Conservation (phyloP, 2,797 vertebrate genomes). For the Arrhamphus sclerolepis region DNA sequence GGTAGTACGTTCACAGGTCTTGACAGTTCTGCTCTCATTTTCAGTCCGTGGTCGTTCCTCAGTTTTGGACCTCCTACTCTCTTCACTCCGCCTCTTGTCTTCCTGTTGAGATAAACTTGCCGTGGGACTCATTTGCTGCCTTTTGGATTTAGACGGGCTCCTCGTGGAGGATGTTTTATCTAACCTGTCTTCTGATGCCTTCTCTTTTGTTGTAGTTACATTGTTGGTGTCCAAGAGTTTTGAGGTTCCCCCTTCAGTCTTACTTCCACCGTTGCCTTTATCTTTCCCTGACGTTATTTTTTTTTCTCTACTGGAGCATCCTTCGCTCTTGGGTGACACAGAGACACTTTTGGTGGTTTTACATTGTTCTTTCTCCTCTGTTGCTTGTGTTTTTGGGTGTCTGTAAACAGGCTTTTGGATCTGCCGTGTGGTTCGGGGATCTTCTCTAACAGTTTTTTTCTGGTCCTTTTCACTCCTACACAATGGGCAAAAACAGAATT, state of each 20-base stretch:
- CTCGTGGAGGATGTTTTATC: constrained; percentile 9
- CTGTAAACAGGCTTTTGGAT: constrained; percentile 64
- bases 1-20: constrained; percentile 10
- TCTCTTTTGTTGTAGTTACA: constrained; percentile 23
- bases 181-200: constrained; percentile 1
- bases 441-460: constrained; percentile 18
- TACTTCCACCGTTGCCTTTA: constrained; percentile 6
- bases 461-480: constrained; percentile 31
- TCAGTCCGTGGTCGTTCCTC: constrained; percentile 10
- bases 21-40: constrained; percentile 14
- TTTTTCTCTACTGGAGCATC: constrained; percentile 22
- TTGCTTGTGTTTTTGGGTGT: constrained; percentile 15
- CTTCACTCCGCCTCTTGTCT: constrained; percentile 10
- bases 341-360: constrained; percentile 15
- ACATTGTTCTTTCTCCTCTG: constrained; percentile 23
- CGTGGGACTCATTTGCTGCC: constrained; percentile 16
- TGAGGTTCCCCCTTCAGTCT: constrained; percentile 15
- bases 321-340: background rate
- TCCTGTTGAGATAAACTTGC: constrained; percentile 23
- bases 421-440: constrained; percentile 24
- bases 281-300: constrained; percentile 14
- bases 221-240: background rate
- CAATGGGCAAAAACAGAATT: constrained; percentile 16
- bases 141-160: constrained; percentile 10
- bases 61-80: constrained; percentile 16